Evolutionary conservation across 2,888 invertebrate species (phyloP).

Genomic region (Fabriciana adippe): DNA sequence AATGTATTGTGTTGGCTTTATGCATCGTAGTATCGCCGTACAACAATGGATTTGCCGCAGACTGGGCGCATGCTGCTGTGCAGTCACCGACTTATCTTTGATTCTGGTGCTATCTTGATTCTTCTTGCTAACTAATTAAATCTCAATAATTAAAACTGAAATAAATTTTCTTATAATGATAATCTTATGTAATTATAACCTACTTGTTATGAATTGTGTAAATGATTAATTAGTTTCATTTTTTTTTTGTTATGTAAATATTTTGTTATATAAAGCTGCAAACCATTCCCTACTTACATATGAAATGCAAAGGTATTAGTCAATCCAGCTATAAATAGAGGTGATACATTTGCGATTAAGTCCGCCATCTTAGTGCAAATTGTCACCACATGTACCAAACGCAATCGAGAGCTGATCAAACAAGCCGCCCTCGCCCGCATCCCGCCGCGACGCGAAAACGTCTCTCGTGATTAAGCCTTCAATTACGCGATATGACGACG

Average conservation of each 20-base stretch:
- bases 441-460: conserved; percentile 56
- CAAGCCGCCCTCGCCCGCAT: conserved; percentile 54
- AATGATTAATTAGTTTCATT: too few species aligned
- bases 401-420: conserved; percentile 72
- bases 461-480: conserved; percentile 79
- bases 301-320: background rate
- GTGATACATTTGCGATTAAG: conserved; percentile 31
- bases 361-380: conserved; percentile 41
- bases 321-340: background rate
- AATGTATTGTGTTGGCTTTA: conserved; percentile 72
- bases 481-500: conserved; percentile 78
- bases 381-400: conserved; percentile 42
- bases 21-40: conserved; percentile 64
- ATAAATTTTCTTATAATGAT: background rate
- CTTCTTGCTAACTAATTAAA: conserved; percentile 21
- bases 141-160: background rate
- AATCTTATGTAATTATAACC: too few species aligned
- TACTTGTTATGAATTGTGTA: too few species aligned
- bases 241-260: too few species aligned
- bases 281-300: background rate
- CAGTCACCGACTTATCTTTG: conserved; percentile 44
- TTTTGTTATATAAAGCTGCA: too few species aligned
- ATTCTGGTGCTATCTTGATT: conserved; percentile 39
- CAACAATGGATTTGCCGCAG: conserved; percentile 53
- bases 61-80: conserved; percentile 39